Evolutionary conservation across 92 coral and sea anemone species (phyloP), one percentile per base, ranked within the genome.

Genomic region (Epizoanthus ramosus): DNA sequence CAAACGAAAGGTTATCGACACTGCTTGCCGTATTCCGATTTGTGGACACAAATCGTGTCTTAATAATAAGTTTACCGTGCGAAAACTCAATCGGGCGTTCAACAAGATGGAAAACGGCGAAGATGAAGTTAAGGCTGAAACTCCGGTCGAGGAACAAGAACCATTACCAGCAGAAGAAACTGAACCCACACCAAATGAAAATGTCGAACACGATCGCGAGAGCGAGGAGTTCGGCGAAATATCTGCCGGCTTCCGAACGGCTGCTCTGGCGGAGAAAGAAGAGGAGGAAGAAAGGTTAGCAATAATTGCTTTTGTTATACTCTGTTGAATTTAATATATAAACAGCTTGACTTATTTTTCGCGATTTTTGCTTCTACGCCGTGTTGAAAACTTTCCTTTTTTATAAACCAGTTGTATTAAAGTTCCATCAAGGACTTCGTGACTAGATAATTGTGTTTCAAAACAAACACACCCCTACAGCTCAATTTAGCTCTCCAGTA

Each of bases 211-310:
- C 1, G 52, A 57, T 4, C 35, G n/a, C 23, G 71, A 76, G 60
- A 57, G 25, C 24, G 33, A 9, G 5, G 47, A 31, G 18, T 2
- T 8, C 41, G 70, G 58, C 37, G 70, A 77, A 41, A 9, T 77
- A 77, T 70, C 71, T n/a, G 71, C 71, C 12, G 82, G 82, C 28
- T 77, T 77, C 37, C 41, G 71, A 39, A 77, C 82, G 23, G 82
- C 82, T 14, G 82, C 52, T 43, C 47, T 77, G 15, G 82, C 82
- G 8, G 82, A 77, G 66, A 77, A 77, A 77, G 82, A 77, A 45
- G 82, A 77, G 6, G 82, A 61, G 8, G 71, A 61, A 10, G 82
- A 77, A 59, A 77, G 82, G 82, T 77, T 35, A 5, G 25, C 54
- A 57, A 4, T 66, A 8, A 67, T 33, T 67, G 56, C 31, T 59